phyloP scores from a whole-genome alignment of 2,113 vertebrate genomes.

The Eclectus roratus region DNA sequence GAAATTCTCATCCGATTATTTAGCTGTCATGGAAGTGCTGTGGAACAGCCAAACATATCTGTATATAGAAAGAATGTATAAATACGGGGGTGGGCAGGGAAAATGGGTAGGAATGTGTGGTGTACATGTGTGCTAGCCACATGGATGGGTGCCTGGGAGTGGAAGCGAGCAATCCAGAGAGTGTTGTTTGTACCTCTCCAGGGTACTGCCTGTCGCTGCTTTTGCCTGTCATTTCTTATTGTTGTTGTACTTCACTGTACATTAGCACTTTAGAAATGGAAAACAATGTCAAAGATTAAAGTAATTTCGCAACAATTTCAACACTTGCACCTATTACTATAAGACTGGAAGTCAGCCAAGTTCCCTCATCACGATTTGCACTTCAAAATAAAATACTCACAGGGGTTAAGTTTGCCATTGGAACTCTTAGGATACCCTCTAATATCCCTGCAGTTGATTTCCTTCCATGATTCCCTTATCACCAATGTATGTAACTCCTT shows the following conservation, averaged over 20 bases:
- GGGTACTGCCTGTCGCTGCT: neutral
- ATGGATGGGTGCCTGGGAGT: constrained; percentile 1
- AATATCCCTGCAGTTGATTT: neutral
- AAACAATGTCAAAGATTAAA: constrained; percentile 67
- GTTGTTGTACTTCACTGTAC: constrained; percentile 38
- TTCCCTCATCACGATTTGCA: neutral
- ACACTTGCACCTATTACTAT: neutral
- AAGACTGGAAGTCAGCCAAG: neutral
- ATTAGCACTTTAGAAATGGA: constrained; percentile 58
- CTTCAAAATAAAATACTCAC: neutral
- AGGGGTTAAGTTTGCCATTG: neutral
- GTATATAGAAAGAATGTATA: constrained; percentile 5
- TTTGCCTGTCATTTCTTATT: neutral
- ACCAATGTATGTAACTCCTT: neutral
- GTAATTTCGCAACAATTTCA: constrained; percentile 46
- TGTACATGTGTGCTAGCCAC: neutral
- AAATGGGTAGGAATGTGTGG: constrained; percentile 22
- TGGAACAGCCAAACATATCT: neutral
- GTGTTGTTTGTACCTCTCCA: neutral
- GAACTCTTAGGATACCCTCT: neutral
- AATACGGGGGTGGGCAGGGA: constrained; percentile 23
- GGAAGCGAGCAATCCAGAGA: neutral
- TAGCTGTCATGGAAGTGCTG: neutral
- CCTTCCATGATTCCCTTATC: neutral
- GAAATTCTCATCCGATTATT: neutral